A percentile compares a stretch with the other conserved stretches of the same genome.
These are phyloP conservation scores for Troides aeacus DNA, from an alignment of 2,888 invertebrate species.

Conservation along the genomic window DNA sequence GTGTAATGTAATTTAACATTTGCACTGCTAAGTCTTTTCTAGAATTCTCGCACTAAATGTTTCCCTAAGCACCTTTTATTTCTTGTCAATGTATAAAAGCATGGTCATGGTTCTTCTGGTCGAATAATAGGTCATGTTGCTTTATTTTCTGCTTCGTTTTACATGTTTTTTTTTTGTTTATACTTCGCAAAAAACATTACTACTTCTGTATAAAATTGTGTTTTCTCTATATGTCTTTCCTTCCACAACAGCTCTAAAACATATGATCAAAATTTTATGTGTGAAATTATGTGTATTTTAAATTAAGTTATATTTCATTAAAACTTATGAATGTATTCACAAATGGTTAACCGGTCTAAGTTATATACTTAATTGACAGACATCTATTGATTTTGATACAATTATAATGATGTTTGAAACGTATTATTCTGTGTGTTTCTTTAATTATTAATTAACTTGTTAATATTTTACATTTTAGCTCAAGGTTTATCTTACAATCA, in stretches of 20 bases:
- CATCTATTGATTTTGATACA: too few species aligned
- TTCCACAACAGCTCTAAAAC: neutral
- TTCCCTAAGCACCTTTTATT: conserved; percentile 60
- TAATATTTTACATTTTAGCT: conserved; percentile 49
- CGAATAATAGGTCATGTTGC: conserved; percentile 40
- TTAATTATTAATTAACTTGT: conserved; percentile 1
- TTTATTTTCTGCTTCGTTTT: conserved; percentile 40
- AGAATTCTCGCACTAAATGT: conserved; percentile 68
- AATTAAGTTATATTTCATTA: too few species aligned
- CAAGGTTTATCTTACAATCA: conserved; percentile 49
- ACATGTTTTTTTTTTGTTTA: conserved; percentile 32
- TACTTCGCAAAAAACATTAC: conserved; percentile 26
- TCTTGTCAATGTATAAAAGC: conserved; percentile 52
- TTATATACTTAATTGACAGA: too few species aligned
- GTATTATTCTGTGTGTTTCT: neutral
- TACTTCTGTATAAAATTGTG: conserved; percentile 30
- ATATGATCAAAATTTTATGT: neutral
- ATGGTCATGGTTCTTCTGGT: conserved; percentile 50
- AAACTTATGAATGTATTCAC: too few species aligned
- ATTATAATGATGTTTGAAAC: too few species aligned
- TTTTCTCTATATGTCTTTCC: conserved; percentile 5
- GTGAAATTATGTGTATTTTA: neutral
- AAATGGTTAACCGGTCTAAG: too few species aligned
- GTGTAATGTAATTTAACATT: conserved; percentile 41
- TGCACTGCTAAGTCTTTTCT: conserved; percentile 66